Evolutionary conservation across 2,797 vertebrate species (phyloP).

Genomic region (Hipposideros larvatus): DNA sequence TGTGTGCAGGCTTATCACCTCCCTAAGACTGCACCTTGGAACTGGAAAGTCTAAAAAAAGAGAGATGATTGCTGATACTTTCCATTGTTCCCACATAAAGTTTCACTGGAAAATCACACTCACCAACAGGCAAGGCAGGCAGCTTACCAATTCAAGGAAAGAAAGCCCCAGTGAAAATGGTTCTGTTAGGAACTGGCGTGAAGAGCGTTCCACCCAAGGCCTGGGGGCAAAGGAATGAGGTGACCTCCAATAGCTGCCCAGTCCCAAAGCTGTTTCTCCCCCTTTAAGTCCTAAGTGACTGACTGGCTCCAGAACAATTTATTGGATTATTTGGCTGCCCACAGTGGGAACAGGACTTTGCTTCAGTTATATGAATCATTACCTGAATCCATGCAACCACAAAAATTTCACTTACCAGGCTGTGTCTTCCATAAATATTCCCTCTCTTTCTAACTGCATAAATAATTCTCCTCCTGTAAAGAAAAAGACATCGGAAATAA

Average conservation of each 20-base stretch:
- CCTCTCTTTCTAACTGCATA: conserved; percentile 99
- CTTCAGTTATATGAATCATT: conserved; percentile 75
- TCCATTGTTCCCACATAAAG: conserved; percentile 75
- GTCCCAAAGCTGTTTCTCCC: conserved; percentile 72
- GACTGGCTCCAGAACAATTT: conserved; percentile 68
- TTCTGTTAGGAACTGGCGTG: conserved; percentile 71
- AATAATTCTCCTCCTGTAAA: conserved; percentile 97
- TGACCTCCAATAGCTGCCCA: conserved; percentile 76
- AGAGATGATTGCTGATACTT: conserved; percentile 74
- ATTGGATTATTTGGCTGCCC: conserved; percentile 60
- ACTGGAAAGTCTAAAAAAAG: conserved; percentile 78
- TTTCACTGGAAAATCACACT: conserved; percentile 80
- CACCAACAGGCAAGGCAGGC: conserved; percentile 79
- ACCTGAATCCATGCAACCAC: conserved; percentile 77
- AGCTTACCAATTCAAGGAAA: conserved; percentile 82
- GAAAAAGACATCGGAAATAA: conserved; percentile 70
- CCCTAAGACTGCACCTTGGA: conserved; percentile 77
- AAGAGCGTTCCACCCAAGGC: conserved; percentile 78
- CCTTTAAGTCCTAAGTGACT: conserved; percentile 64
- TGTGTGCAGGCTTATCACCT: conserved; percentile 73
- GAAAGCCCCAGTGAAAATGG: conserved; percentile 75
- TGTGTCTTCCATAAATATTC: conserved; percentile 99
- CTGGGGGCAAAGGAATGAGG: conserved; percentile 79
- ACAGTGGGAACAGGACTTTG: conserved; percentile 36
- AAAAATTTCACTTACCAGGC: conserved; percentile 94